These are phyloP conservation scores for Varanus salvator DNA, from an alignment of 2,113 vertebrate genomes.

Conservation along the genomic window DNA sequence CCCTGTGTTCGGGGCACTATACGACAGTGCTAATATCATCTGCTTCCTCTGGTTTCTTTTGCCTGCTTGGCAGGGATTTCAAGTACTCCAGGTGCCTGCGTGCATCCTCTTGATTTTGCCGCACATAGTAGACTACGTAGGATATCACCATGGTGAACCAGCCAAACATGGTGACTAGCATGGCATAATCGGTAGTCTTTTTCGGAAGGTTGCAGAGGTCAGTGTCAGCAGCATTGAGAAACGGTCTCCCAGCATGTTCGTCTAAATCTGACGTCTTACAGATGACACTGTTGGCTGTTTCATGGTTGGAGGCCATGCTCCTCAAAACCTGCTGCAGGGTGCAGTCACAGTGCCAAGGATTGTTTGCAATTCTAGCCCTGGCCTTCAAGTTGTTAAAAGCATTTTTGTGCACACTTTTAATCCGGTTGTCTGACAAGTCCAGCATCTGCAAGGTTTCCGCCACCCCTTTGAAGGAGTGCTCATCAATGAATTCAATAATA, in stretches of 20 bases:
- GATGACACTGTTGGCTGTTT: slow-evolving; percentile 89
- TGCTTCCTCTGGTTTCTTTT: slow-evolving; percentile 94
- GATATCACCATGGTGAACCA: slow-evolving; percentile 99
- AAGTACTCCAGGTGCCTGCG: slow-evolving; percentile 98
- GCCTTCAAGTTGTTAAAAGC: slow-evolving; percentile 94
- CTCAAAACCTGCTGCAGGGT: slow-evolving; percentile 94
- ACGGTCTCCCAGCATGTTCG: slow-evolving; percentile 89
- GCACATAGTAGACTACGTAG: slow-evolving; percentile 96
- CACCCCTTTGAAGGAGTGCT: slow-evolving; percentile 93
- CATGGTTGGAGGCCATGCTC: slow-evolving; percentile 95
- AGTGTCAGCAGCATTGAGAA: slow-evolving; percentile 89
- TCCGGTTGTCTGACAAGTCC: slow-evolving; percentile 96
- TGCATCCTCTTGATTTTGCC: slow-evolving; percentile 98
- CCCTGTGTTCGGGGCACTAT: slow-evolving; percentile 73
- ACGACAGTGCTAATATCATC: slow-evolving; percentile 98
- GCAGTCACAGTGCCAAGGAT: slow-evolving; percentile 99
- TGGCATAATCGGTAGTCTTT: slow-evolving; percentile 97
- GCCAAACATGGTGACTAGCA: slow-evolving; percentile 99
- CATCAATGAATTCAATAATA: slow-evolving; percentile 92
- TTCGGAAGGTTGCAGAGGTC: slow-evolving; percentile 97
- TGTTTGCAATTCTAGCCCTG: slow-evolving; percentile 92
- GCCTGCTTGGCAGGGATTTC: slow-evolving; percentile 98
- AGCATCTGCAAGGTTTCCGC: slow-evolving; percentile 93
- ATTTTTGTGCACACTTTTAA: slow-evolving; percentile 95
- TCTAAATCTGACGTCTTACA: slow-evolving; percentile 93